These are phyloP conservation scores for Smittia aterrima DNA, from an alignment of 2,888 invertebrate species.

Conservation along the genomic window DNA sequence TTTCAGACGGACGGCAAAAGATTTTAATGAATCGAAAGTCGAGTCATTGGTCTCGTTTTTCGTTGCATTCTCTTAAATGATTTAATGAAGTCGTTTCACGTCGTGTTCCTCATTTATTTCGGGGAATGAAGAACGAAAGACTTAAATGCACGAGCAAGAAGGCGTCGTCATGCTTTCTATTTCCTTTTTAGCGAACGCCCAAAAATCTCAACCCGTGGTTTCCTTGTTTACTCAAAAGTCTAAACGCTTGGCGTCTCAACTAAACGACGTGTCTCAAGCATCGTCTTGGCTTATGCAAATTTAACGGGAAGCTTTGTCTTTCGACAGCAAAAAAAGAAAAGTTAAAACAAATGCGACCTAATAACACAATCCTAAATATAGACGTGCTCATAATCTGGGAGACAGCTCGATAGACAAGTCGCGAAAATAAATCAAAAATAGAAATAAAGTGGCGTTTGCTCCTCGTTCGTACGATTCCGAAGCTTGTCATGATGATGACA, in stretches of 20 bases:
- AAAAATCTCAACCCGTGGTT: neutral
- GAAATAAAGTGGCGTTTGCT: constrained; percentile 4
- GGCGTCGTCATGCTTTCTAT: neutral
- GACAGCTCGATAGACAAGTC: constrained; percentile 2
- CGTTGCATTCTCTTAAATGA: neutral
- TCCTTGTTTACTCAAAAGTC: neutral
- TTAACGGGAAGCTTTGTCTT: neutral
- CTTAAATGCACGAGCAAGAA: neutral
- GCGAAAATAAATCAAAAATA: constrained; percentile 15
- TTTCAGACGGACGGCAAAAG: neutral
- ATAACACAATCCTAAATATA: constrained; percentile 7
- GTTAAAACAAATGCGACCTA: constrained; percentile 11
- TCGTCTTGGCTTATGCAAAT: neutral
- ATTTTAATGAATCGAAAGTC: neutral
- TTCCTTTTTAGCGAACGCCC: neutral
- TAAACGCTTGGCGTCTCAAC: neutral
- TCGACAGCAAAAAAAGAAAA: neutral
- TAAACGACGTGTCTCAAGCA: neutral
- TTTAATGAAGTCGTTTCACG: neutral
- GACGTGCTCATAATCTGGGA: neutral
- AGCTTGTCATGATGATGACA: constrained; percentile 4
- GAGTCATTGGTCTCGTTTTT: constrained; percentile 8
- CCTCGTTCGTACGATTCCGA: neutral
- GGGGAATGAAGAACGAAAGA: neutral
- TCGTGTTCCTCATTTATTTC: neutral